Evolutionary conservation across 2,797 vertebrate species (phyloP).

Genomic region (Uromys caudimaculatus): DNA sequence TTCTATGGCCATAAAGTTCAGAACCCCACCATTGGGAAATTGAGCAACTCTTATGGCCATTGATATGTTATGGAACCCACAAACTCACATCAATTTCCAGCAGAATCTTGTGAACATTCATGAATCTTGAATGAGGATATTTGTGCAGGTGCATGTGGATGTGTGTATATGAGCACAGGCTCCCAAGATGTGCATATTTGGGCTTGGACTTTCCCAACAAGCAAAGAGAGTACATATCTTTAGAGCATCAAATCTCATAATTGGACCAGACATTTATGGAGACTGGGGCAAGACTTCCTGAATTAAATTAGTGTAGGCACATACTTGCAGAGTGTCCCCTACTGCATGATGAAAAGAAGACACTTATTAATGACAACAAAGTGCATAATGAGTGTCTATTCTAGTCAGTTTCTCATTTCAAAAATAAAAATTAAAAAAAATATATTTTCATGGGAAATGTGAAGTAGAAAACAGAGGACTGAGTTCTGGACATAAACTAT

Average conservation of each 20-base stretch:
- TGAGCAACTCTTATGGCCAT: neutral
- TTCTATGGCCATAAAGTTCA: neutral
- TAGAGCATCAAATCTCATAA: neutral
- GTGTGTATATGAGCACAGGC: neutral
- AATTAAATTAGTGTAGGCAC: constrained; percentile 54
- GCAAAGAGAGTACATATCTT: neutral
- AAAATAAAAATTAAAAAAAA: neutral
- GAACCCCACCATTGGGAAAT: neutral
- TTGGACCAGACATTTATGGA: constrained; percentile 28
- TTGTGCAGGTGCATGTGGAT: neutral
- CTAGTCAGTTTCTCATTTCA: constrained; percentile 5
- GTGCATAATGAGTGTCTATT: constrained; percentile 1
- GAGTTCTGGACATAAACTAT: neutral
- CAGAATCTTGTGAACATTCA: neutral
- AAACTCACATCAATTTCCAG: neutral
- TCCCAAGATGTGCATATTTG: neutral
- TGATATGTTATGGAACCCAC: neutral
- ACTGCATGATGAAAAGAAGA: constrained; percentile 48
- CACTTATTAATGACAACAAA: constrained; percentile 63
- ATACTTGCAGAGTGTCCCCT: neutral
- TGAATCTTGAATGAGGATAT: neutral
- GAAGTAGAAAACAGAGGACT: neutral
- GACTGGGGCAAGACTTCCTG: constrained; percentile 37
- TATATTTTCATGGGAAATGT: neutral
- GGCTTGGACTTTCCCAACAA: neutral